phyloP scores from a whole-genome alignment of 2,888 invertebrate species.

The Terebella lapidaria region DNA sequence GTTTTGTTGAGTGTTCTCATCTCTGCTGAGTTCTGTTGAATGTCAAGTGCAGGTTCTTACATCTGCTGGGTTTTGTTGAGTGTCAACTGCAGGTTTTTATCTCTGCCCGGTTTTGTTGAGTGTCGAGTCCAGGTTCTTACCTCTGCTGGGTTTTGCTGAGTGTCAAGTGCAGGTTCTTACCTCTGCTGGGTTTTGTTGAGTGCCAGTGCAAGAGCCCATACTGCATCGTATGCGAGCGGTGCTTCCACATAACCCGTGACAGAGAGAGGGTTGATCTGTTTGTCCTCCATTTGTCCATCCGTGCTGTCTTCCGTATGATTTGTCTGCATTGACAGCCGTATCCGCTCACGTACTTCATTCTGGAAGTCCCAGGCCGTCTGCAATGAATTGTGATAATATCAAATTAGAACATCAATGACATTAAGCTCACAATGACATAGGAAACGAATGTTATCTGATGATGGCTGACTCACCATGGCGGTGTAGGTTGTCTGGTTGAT shows the following conservation, averaged over 20 bases:
- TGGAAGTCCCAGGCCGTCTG: constrained; percentile 70
- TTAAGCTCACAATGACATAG: no score
- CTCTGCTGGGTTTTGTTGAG: constrained; percentile 78
- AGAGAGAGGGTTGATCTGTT: constrained; percentile 56
- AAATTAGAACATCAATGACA: no score
- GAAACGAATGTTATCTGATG: no score
- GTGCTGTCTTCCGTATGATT: neutral
- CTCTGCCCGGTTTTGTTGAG: no score
- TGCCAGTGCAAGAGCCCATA: constrained; percentile 97
- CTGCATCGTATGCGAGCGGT: constrained; percentile 96
- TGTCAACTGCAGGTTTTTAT: no score
- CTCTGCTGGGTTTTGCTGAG: constrained; percentile 90
- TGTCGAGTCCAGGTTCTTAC: no score
- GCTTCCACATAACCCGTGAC: constrained; percentile 81
- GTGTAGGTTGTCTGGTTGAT: no score
- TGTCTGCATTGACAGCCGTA: constrained; percentile 55
- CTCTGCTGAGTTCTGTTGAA: no score
- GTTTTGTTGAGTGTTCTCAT: no score
- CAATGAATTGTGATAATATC: neutral
- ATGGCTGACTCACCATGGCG: no score
- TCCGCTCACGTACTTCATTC: constrained; percentile 72
- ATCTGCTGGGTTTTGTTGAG: no score
- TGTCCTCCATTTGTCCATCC: neutral
- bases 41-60: no score
- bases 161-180: constrained; percentile 60